Percentiles rank a stretch among this genome's conserved stretches.
phyloP scores from a whole-genome alignment of 2,113 vertebrate genomes.

The Solenodon paradoxus region DNA sequence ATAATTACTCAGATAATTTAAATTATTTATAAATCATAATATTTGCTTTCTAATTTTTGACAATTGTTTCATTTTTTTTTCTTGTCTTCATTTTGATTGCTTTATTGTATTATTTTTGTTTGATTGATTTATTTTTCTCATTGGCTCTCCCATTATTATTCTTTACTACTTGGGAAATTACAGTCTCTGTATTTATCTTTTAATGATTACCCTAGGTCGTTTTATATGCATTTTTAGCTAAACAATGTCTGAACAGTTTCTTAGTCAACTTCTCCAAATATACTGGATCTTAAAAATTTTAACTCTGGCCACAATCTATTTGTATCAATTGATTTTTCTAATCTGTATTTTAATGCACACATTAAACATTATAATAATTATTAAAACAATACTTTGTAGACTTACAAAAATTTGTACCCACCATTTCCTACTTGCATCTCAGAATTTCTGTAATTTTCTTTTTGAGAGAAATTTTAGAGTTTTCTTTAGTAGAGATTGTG shows the following conservation, averaged over 20 bases:
- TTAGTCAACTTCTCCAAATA: slow-evolving; percentile 1
- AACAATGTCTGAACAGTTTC: background rate
- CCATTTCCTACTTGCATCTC: background rate
- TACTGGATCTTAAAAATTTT: background rate
- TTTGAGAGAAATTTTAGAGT: background rate
- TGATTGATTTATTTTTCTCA: background rate
- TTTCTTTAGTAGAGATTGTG: background rate
- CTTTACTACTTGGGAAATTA: background rate
- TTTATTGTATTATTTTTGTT: background rate
- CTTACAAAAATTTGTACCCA: background rate
- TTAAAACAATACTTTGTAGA: background rate
- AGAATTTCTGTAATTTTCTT: background rate
- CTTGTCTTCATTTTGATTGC: background rate
- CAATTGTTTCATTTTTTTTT: background rate
- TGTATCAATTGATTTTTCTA: background rate
- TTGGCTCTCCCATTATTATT: background rate
- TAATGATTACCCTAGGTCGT: background rate
- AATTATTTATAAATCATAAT: background rate
- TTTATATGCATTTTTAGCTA: background rate
- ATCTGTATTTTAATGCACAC: background rate
- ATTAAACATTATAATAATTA: background rate
- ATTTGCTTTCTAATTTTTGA: background rate
- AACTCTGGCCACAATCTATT: background rate
- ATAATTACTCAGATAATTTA: background rate
- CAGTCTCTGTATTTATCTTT: background rate